Evolutionary conservation across 1,140 invertebrate genomes (phyloP), one percentile per base, ranked within the genome.

Genomic region (Ridgeia piscesae): DNA sequence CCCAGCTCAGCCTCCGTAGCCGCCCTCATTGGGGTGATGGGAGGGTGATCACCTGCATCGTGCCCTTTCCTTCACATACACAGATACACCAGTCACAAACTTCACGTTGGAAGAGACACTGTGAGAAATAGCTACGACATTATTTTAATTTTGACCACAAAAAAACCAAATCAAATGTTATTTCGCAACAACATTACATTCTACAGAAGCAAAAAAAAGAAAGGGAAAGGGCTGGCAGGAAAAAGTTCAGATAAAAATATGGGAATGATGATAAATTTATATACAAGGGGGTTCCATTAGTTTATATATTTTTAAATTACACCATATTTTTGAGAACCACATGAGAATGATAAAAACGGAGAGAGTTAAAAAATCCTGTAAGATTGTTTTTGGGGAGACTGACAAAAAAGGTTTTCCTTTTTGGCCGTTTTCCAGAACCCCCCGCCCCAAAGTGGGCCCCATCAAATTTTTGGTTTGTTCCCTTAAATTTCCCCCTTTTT

Each of bases 21-120:
- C 50, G 97, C 94, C 95, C 98, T 98, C 97, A 99, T 99, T 0
- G 99, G 99, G 2, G 99, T 99, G 92, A 99, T 99, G 1, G 99
- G 99, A 33, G 99, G 99, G 97, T 99, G 99, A 96, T 99, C 99
- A 9, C 99, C 99, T 50, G 97, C 99, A 96, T 99, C 99, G 93
- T 97, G 97, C 0, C 99, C 99, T n/a, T 91, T 91, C 42, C 91
- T 91, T 77, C 17, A 77, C 58, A 77, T 21, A 77, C 58, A 77
- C 17, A 77, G 11, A 77, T 21, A 42, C 27, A 21, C 58, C 14
- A 77, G 58, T 77, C 27, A 14, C 58, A 77, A 77, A 4, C 58
- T 77, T 77, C 58, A 77, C 27, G 17, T 77, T 77, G 14, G 4
- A 21, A 27, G 58, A 11, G 48, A 50, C 8, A 50, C 21, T 21